Evolutionary conservation across 2,113 vertebrate species (phyloP).

Genomic region (Pteruthius melanotis): DNA sequence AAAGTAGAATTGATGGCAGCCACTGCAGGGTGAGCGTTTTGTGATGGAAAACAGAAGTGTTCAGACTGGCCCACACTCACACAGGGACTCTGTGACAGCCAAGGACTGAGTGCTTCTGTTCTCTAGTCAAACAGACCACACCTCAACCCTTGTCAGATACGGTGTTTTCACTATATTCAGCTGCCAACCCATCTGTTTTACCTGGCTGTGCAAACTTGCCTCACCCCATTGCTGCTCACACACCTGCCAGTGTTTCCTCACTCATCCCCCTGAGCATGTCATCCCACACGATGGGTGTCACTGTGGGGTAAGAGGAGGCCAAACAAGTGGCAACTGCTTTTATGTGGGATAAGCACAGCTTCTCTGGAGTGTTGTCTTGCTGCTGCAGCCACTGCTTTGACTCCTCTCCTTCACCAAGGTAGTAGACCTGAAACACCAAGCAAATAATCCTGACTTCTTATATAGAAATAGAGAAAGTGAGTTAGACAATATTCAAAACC

Average conservation of each 20-base stretch:
- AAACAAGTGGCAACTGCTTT: constrained; percentile 79
- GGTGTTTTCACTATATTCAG: neutral
- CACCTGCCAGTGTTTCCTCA: constrained; percentile 82
- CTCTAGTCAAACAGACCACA: neutral
- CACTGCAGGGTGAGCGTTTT: neutral
- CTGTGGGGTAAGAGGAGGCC: constrained; percentile 69
- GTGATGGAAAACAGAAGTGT: neutral
- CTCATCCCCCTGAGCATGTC: constrained; percentile 90
- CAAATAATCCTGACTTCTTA: neutral
- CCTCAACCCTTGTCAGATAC: neutral
- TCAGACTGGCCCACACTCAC: neutral
- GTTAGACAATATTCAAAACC: neutral
- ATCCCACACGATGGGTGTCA: constrained; percentile 89
- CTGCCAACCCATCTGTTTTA: neutral
- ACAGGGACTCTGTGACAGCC: neutral
- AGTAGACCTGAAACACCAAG: constrained; percentile 81
- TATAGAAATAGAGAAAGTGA: neutral
- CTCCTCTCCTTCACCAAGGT: constrained; percentile 86
- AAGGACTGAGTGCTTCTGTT: neutral
- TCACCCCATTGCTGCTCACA: neutral
- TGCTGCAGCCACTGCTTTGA: constrained; percentile 83
- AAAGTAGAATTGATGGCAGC: neutral
- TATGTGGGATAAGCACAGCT: constrained; percentile 86
- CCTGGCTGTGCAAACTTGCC: neutral
- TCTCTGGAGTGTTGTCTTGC: constrained; percentile 68